Evolutionary conservation across 2,888 invertebrate species (phyloP), one percentile per base, ranked within the genome.

Genomic region (Hipparchia sbordonii): DNA sequence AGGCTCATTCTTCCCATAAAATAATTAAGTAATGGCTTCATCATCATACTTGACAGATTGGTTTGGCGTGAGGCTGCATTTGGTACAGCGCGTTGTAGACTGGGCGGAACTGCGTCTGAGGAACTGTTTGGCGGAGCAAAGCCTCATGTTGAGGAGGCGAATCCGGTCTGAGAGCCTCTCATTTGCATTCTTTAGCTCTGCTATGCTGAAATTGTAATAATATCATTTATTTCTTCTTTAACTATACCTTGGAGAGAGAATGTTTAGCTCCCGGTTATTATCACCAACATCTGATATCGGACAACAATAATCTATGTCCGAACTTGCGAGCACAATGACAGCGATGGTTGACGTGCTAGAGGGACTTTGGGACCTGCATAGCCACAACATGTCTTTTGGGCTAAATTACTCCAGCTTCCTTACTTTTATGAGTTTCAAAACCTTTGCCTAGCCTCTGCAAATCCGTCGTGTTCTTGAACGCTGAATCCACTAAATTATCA

Each of bases 41-140:
- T 65, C 70, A 33, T 33, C 82, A 82, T 73, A 88, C 87, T 84
- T 87, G 5, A 81, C 73, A 56, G 83, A 82, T 13, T 63, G 71
- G 54, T 77, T 67, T 2, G 79, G 74, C n/a, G 74, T 74, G 0
- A 76, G 78, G 67, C 73, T 76, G 57, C 80, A 82, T 73, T 81
- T 82, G 7, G 75, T 68, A 54, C 82, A 81, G 6, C 78, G 73
- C 0, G 74, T 52, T 6, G 73, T 70, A 12, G 77, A 70, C 51
- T 80, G 78, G 0, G 74, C 72, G 0, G 86, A 79, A 59, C 80
- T 80, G 9, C 82, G 78, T 69, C 85, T 87, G 5, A 87, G 75
- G 76, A 92, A 92, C 79, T 92, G 92, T 76, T 89, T 92, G 0
- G 89, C 87, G 0, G 92, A 89, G 72, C 90, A 89, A 48, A 93